Percentiles rank a stretch among this genome's conserved stretches.
Conservation (phyloP, 1,140 invertebrate genomes). For the Schlechtendalia chinensis region DNA sequence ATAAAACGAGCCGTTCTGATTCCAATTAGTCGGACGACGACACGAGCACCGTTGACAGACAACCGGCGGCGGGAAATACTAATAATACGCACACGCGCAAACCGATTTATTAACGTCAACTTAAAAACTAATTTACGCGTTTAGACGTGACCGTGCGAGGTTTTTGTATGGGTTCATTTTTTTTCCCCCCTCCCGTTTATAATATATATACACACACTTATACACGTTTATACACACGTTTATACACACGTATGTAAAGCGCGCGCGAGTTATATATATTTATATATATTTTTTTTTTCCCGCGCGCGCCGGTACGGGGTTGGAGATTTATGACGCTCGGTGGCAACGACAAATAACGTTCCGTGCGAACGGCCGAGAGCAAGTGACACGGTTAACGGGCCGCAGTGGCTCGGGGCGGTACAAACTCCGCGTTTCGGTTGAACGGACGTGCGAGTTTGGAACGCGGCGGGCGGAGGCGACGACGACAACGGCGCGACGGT, state of each 20-base stretch:
- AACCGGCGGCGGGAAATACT: slow-evolving; percentile 21
- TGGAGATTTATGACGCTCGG: slow-evolving; percentile 31
- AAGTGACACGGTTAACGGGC: slow-evolving; percentile 44
- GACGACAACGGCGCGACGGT: no score
- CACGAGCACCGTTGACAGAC: slow-evolving; percentile 44
- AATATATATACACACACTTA: neutral
- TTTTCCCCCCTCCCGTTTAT: no score
- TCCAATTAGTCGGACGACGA: slow-evolving; percentile 49
- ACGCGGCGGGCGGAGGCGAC: neutral
- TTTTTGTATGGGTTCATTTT: slow-evolving; percentile 19
- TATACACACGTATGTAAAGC: neutral
- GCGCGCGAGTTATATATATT: neutral
- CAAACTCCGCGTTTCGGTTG: slow-evolving; percentile 32
- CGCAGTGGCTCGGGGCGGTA: slow-evolving; percentile 20
- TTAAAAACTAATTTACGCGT: slow-evolving; percentile 49
- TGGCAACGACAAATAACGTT: slow-evolving; percentile 37
- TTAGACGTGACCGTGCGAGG: slow-evolving; percentile 27
- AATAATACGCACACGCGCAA: slow-evolving; percentile 13
- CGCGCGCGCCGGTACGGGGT: neutral
- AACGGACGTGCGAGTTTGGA: slow-evolving; percentile 30
- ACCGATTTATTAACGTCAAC: slow-evolving; percentile 49
- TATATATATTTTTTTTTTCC: neutral
- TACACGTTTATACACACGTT: neutral
- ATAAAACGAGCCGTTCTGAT: slow-evolving; percentile 32
- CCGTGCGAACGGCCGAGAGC: neutral